Evolutionary conservation across 2,113 vertebrate genomes (phyloP).

Genomic region (Crotalus helleri): DNA sequence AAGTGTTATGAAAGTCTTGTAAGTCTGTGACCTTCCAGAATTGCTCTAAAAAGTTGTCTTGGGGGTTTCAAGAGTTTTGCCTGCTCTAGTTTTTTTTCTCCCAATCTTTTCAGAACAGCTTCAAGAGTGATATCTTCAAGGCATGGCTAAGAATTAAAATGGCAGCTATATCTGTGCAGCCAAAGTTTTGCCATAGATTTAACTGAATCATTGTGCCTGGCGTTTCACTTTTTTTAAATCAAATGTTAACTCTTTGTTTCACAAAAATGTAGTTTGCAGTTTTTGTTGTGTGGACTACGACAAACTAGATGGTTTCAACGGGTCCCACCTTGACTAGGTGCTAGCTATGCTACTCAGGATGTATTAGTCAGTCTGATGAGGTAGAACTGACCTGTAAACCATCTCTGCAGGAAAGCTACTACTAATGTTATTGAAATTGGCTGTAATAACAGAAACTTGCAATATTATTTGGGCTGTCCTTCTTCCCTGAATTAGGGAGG

Average conservation of each 20-base stretch:
- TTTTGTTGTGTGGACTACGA: not conserved
- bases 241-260: too few relatives aligned
- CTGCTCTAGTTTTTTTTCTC: not conserved
- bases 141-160: too few relatives aligned
- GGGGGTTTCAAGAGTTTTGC: not conserved
- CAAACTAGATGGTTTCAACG: not conserved
- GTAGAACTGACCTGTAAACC: not conserved
- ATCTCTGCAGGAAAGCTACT: not conserved
- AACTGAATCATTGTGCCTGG: too few relatives aligned
- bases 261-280: too few relatives aligned
- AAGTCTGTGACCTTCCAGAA: not conserved
- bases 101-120: not conserved
- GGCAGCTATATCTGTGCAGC: not conserved
- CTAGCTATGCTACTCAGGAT: too few relatives aligned
- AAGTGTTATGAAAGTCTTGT: not conserved
- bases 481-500: not conserved
- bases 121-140: too few relatives aligned
- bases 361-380: too few relatives aligned
- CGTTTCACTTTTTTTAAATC: too few relatives aligned
- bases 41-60: not conserved
- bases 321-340: too few relatives aligned
- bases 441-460: not conserved
- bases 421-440: not conserved
- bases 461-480: not conserved
- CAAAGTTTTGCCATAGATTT: not conserved